Evolutionary conservation across 2,113 vertebrate species (phyloP).

Genomic region (Syrmaticus mikado): DNA sequence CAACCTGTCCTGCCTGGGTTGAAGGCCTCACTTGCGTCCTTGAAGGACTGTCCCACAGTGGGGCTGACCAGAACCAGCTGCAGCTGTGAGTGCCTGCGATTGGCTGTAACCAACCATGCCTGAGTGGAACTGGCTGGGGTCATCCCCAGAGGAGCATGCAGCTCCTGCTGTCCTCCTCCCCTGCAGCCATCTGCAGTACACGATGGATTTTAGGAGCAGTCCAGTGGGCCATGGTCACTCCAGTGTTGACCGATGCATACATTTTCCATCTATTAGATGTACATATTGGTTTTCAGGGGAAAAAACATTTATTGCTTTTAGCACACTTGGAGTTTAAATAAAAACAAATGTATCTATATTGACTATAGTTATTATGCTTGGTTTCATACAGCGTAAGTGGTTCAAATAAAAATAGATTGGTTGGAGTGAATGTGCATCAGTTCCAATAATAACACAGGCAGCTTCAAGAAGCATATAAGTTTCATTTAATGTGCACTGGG

Average conservation of each 20-base stretch:
- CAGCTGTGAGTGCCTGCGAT: neutral
- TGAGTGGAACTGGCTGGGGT: neutral
- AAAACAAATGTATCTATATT: constrained; percentile 80
- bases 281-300: constrained; percentile 62
- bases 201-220: neutral
- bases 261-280: constrained; percentile 41
- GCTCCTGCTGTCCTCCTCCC: neutral
- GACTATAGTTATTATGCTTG: constrained; percentile 75
- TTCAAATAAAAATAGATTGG: constrained; percentile 82
- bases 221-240: neutral
- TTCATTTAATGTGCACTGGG: constrained; percentile 66
- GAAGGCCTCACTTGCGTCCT: accelerated
- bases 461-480: constrained; percentile 40
- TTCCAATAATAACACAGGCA: constrained; percentile 74
- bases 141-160: neutral
- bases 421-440: constrained; percentile 72
- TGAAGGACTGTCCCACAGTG: accelerated
- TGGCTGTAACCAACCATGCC: neutral
- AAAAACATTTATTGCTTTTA: constrained; percentile 74
- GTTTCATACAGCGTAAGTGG: constrained; percentile 76
- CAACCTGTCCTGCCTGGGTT: accelerated
- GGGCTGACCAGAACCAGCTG: too few relatives aligned
- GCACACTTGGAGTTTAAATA: constrained; percentile 77
- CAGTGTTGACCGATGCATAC: constrained; percentile 37
- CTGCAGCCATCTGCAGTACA: neutral